Percentiles rank a stretch among this genome's conserved stretches.
These are phyloP conservation scores for Tringa solitaria DNA, from an alignment of 2,113 vertebrate species.

Conservation along the genomic window DNA sequence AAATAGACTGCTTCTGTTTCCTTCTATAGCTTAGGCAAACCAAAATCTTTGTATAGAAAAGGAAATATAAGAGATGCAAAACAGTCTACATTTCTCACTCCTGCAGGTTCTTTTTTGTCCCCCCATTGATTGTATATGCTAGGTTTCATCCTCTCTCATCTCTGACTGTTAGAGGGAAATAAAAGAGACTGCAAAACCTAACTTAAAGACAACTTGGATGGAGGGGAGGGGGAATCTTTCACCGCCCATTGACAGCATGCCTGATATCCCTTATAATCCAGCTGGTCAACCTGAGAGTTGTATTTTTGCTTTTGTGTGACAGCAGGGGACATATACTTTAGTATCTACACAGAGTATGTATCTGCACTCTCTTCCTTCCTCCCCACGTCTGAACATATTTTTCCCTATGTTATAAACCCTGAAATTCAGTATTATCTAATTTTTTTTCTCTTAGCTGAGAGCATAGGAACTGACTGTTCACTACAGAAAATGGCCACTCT, in stretches of 20 bases:
- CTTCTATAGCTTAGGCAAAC: constrained; percentile 35
- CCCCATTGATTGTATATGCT: not conserved
- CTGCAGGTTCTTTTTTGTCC: not conserved
- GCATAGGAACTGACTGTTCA: not conserved
- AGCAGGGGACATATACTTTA: not conserved
- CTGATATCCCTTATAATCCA: not conserved
- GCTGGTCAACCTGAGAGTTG: not conserved
- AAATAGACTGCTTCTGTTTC: constrained; percentile 57
- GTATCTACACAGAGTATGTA: not conserved
- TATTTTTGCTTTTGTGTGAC: not conserved
- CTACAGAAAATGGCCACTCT: constrained; percentile 25
- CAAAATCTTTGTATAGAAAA: constrained; percentile 24
- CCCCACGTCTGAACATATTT: not conserved
- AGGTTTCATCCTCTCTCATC: not conserved
- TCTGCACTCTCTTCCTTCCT: not conserved
- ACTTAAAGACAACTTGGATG: constrained; percentile 5
- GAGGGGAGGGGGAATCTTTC: not conserved
- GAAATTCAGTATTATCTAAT: not conserved
- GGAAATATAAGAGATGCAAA: not conserved
- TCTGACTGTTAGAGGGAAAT: not conserved
- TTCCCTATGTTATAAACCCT: not conserved
- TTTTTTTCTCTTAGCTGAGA: not conserved
- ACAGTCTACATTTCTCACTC: not conserved
- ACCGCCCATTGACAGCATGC: not conserved
- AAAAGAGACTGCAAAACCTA: constrained; percentile 18